Evolutionary conservation across 2,113 vertebrate species (phyloP), one percentile per base, ranked within the genome.

Genomic region (Ciconia stormi): DNA sequence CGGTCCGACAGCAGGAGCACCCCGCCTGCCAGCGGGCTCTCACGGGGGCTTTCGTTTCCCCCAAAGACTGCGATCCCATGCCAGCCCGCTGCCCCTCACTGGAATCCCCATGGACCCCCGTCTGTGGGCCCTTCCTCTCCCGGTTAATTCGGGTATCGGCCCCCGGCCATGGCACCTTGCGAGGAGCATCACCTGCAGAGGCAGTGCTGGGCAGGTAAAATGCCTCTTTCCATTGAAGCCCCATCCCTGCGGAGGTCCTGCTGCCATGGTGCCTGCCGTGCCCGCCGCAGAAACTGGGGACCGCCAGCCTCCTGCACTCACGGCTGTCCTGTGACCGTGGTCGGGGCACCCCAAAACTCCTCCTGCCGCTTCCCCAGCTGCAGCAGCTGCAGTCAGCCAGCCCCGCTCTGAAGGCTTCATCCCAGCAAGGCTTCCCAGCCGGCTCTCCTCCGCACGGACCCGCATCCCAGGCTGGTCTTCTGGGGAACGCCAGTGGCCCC

Each of bases 81-180:
- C 27, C 44, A 36, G 56, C 50, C 44, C 2, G 3, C 76, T 42
- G 36, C 38, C 42, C 30, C 73, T 91, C 1, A 0, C 32, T 1
- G 0, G n/a, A 11, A 7, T 11, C 17, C 18, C n/a, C 36, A 5
- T 2, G 2, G 81, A 32, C 4, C 16, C 26, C 56, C 2, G 1
- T 25, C 49, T 2, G 0, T 2, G 30, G 49, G n/a, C 36, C 49
- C 32, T n/a, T n/a, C 17, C 50, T 27, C 50, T 49, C n/a, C 49
- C 1, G 2, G 14, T 10, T n/a, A 14, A 18, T 27, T 20, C 2
- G 2, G 42, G 7, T 10, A 26, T 23, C 8, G 2, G n/a, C 38
- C 47, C 40, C 32, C 2, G 2, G 36, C 38, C 46, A 1, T 5
- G 30, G 47, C 65, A 62, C 21, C 47, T 11, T 22, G 38, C 3